Evolutionary conservation across 2,797 vertebrate genomes (phyloP).

Genomic region (Taeniopygia guttata): DNA sequence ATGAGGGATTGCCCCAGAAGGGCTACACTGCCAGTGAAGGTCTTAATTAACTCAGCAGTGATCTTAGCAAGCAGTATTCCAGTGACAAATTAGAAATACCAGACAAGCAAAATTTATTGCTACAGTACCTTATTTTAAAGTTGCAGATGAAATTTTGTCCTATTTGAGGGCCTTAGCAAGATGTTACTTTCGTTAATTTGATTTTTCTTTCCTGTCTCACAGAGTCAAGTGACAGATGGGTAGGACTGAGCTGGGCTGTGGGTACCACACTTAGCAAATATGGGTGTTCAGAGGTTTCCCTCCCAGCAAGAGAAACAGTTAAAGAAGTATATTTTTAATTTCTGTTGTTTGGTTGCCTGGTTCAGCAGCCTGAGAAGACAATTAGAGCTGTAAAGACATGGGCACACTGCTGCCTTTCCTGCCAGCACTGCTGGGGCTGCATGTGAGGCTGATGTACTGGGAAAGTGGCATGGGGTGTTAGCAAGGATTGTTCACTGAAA

Average conservation of each 20-base stretch:
- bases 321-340: not conserved
- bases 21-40: not conserved
- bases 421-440: not conserved
- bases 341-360: not conserved
- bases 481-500: not conserved
- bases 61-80: not conserved
- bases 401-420: not conserved
- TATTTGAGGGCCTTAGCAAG: not conserved
- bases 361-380: not conserved
- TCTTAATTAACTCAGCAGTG: fast-evolving
- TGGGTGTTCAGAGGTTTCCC: not conserved
- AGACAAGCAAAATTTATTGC: not conserved
- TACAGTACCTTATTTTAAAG: not conserved
- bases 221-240: not conserved
- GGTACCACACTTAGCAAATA: not conserved
- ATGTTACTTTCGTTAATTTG: not conserved
- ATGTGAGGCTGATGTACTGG: not conserved
- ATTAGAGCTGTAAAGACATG: not conserved
- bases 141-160: not conserved
- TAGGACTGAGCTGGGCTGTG: not conserved
- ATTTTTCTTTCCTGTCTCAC: not conserved
- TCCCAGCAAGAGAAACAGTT: not conserved
- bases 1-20: not conserved
- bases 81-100: not conserved
- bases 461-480: not conserved